Conservation (phyloP, 2,797 vertebrate species). For the Myoxocephalus aenaeus region DNA sequence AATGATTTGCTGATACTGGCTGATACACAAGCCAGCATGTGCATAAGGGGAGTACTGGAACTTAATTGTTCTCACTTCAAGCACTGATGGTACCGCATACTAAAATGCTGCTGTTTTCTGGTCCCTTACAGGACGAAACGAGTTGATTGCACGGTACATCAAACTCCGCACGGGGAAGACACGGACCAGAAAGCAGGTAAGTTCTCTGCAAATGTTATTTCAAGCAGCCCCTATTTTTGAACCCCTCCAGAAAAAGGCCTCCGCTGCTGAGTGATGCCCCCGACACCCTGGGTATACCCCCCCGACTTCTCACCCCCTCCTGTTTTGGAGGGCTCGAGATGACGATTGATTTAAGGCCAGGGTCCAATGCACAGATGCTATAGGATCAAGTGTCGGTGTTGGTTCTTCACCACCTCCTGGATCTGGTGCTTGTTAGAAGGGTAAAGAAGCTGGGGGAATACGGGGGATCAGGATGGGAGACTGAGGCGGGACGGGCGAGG, state of each 20-base stretch:
- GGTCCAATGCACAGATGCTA: conserved; percentile 79
- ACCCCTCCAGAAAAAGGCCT: conserved; percentile 53
- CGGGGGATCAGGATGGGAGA: conserved; percentile 49
- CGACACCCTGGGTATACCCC: conserved; percentile 26
- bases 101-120: conserved; percentile 10
- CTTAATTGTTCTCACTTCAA: not conserved
- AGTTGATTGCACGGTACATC: conserved; percentile 92
- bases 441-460: conserved; percentile 66
- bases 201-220: conserved; percentile 50
- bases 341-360: conserved; percentile 78
- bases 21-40: not conserved
- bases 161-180: conserved; percentile 92
- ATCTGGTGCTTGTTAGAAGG: conserved; percentile 78
- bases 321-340: conserved; percentile 40
- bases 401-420: conserved; percentile 80
- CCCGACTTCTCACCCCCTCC: conserved; percentile 11
- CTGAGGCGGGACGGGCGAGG: conserved; percentile 50
- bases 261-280: conserved; percentile 69
- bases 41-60: not conserved
- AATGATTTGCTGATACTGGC: not conserved
- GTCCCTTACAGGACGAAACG: conserved; percentile 85
- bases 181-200: conserved; percentile 91
- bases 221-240: conserved; percentile 68
- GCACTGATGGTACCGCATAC: not conserved
- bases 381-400: conserved; percentile 81